Conservation (phyloP, 2,113 vertebrate genomes). For the Empidonax traillii region DNA sequence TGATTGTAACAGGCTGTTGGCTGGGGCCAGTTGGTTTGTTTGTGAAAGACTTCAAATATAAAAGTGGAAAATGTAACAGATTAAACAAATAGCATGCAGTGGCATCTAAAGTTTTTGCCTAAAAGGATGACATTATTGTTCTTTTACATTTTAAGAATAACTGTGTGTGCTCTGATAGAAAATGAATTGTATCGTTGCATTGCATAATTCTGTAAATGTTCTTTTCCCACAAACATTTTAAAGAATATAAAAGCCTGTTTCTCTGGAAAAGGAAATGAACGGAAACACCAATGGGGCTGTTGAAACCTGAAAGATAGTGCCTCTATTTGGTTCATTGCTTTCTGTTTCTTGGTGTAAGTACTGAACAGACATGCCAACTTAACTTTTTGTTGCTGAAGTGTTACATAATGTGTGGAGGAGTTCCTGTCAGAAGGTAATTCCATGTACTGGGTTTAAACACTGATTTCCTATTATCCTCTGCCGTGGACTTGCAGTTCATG, state of each 20-base stretch:
- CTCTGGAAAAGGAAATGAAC: neutral
- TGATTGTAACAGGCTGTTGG: neutral
- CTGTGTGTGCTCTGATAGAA: neutral
- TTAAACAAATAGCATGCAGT: neutral
- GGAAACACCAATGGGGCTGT: neutral
- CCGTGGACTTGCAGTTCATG: neutral
- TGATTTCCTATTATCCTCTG: constrained; percentile 26
- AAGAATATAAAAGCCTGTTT: neutral
- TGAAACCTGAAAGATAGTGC: neutral
- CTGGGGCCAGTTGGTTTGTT: neutral
- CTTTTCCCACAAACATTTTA: neutral
- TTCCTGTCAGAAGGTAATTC: constrained; percentile 23
- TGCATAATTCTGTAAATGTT: neutral
- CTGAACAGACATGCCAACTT: neutral
- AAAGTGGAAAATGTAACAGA: neutral
- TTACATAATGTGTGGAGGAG: constrained; percentile 5
- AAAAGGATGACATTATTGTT: neutral
- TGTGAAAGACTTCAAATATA: neutral
- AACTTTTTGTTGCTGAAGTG: neutral
- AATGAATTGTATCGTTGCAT: neutral
- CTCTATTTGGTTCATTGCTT: neutral
- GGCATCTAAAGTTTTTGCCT: neutral
- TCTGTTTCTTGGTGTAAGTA: neutral
- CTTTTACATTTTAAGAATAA: neutral
- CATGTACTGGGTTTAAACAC: neutral